Evolutionary conservation across 2,888 invertebrate species (phyloP), one percentile per base, ranked within the genome.

Genomic region (Thymelicus sylvestris): DNA sequence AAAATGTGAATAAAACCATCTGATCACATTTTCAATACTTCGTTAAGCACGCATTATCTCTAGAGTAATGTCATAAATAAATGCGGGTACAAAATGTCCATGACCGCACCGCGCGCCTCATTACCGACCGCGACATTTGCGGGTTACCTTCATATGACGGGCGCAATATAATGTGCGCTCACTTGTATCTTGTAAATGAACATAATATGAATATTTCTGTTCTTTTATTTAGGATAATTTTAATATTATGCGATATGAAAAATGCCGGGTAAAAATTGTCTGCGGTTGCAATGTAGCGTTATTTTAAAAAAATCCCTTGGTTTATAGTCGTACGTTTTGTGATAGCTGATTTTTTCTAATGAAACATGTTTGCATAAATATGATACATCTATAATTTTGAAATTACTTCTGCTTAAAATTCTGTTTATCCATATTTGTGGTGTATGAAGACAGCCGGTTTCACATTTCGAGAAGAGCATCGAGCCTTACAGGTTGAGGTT

Each of bases 1-100:
- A 64, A 69, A 69, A 69, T 64, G 57, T 13, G 57, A 15, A 64
- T 50, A 50, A 69, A 69, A 64, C 69, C 69, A 38, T 31, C 57
- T 13, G 64, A 69, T 64, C 69, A 41, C 64, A 64, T 64, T 69
- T 64, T 69, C 64, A 69, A 69, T 69, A 64, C 64, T 64, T 69
- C 69, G 69, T 69, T 69, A 69, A 64, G 63, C 69, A 55, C 59
- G 69, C 69, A 69, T 69, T 69, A 69, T 69, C 64, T 69, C 64
- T 69, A 24, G 19, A 69, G 69, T 59, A 24, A 69, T 48, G 69
- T 50, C 64, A 69, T 64, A 64, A 47, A 68, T 64, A 59, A 57
- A 66, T 59, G 59, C 59, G 66, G 66, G 66, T 10, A 41, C 62
- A 38, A n/a, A 59, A 44, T 31, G 61, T n/a, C 44, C 47, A 55